Evolutionary conservation across 2,888 invertebrate genomes (phyloP).

Genomic region (Lobophora halterata): DNA sequence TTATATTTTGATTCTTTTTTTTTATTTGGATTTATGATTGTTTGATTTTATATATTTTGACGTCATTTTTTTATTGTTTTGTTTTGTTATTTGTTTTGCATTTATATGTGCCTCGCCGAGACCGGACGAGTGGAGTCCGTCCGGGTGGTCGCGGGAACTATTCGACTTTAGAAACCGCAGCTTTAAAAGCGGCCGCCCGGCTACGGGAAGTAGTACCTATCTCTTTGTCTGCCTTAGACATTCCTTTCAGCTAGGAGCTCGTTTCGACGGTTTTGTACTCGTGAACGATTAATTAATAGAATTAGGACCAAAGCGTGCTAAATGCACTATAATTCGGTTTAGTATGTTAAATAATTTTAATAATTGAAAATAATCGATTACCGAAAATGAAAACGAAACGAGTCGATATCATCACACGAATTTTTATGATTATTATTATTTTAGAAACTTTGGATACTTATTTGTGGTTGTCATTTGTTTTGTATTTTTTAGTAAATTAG

Average conservation of each 20-base stretch:
- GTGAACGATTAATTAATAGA: conserved; percentile 16
- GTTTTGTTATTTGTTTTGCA: conserved; percentile 55
- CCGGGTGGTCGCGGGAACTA: conserved; percentile 25
- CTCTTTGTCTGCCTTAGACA: conserved; percentile 30
- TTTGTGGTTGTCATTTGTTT: conserved; percentile 30
- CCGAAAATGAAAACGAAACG: conserved; percentile 31
- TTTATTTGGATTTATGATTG: conserved; percentile 20
- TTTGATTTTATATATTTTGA: conserved; percentile 37
- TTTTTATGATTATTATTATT: conserved; percentile 29
- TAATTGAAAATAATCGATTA: conserved; percentile 19
- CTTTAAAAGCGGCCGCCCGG: conserved; percentile 29
- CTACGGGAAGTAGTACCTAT: conserved; percentile 18
- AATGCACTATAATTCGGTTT: conserved; percentile 13
- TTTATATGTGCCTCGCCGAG: conserved; percentile 52
- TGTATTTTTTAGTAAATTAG: conserved; percentile 20
- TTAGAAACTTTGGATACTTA: conserved; percentile 36
- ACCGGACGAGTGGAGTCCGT: conserved; percentile 22
- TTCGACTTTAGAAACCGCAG: conserved; percentile 24
- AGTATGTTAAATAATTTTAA: conserved; percentile 14
- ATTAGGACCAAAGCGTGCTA: conserved; percentile 22
- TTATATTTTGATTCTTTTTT: conserved; percentile 31
- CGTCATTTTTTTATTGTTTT: conserved; percentile 46
- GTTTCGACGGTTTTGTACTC: conserved; percentile 22
- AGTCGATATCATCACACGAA: conserved; percentile 33
- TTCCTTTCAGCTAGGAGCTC: conserved; percentile 28